Base-by-base conservation (phyloP, 2,113 vertebrate species). In the Thalassoma bifasciatum region DNA sequence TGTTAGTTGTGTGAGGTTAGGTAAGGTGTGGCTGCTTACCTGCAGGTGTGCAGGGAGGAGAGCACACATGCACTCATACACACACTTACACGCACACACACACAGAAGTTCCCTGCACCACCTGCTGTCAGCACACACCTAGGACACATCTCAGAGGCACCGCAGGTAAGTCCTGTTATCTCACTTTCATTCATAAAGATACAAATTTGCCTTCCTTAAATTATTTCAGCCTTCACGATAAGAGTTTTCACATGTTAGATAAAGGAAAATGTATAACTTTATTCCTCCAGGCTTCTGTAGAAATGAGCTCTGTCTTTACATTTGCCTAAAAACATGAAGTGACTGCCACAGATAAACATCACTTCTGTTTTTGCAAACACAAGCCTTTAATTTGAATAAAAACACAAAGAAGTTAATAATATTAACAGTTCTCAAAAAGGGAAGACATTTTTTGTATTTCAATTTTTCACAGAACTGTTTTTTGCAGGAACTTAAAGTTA, bases 41-140 rank as follows among this genome's bases (percentile, higher is more conserved):
- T 44, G 16, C 78, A 88, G 77, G 81, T 86, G 62, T 54, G 64
- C 81, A 82, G 76, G 52, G 73, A 77, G 51, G 10, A 38, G 78
- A 81, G 83, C 40, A 42, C 8, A 40, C 38, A 40, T 16, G 14
- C 36, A 49, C 47, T 58, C 5, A 5, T 7, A 22, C 10, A 24
- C 34, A 26, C 9, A 6, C 13, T 7, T 4, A 10, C 2, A 38
- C 38, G 10, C 38, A 10, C 12, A 40, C 38, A 40, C 38, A 40
- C 38, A 4, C 44, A 13, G 16, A 14, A 46, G 14, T 7, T 14
- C 14, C 40, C 1, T 1, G 40, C 59, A 6, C 14, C 34, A 19
- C 4, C 72, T 58, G 72, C 52, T 42, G 26, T 7, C 8, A 22
- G 58, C 44, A 2, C 6, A 16, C 44, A 47, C 34, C 5, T 50